Percentiles rank a stretch among this genome's conserved stretches.
Evolutionary conservation across 2,888 invertebrate species (phyloP).

Genomic region (Pteria penguin): DNA sequence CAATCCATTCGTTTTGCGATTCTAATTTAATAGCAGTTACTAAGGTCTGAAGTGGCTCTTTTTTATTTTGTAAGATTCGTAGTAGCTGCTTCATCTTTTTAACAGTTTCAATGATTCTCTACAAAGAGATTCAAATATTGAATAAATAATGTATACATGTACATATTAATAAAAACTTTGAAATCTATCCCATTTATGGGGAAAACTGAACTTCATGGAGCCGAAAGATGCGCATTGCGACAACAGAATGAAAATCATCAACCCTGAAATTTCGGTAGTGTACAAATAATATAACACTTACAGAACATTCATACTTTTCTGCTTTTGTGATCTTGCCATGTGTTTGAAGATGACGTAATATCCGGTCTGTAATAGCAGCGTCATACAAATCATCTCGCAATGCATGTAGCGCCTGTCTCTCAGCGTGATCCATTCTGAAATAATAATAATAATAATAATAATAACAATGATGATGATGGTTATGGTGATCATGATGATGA

Average conservation of each 20-base stretch:
- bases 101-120: slow-evolving; percentile 17
- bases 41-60: slow-evolving; percentile 5
- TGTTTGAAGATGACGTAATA: neutral
- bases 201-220: too few relatives aligned
- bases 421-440: slow-evolving; percentile 15
- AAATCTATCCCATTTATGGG: too few relatives aligned
- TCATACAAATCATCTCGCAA: slow-evolving; percentile 12
- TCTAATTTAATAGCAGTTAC: slow-evolving; percentile 15
- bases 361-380: slow-evolving; percentile 7
- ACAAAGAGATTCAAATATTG: neutral
- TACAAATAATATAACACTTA: too few relatives aligned
- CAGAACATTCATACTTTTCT: slow-evolving; percentile 21
- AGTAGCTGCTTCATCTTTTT: slow-evolving; percentile 9
- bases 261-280: too few relatives aligned
- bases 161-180: too few relatives aligned
- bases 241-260: too few relatives aligned
- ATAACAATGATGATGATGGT: neutral
- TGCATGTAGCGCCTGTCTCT: slow-evolving; percentile 16
- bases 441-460: neutral
- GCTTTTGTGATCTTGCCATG: slow-evolving; percentile 21
- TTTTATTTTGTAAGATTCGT: slow-evolving; percentile 12
- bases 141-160: neutral
- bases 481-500: too few relatives aligned
- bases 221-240: too few relatives aligned
- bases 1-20: slow-evolving; percentile 30